These are phyloP conservation scores for Gadopsis bispinosus DNA, from an alignment of 2,797 vertebrate species.

Conservation along the genomic window DNA sequence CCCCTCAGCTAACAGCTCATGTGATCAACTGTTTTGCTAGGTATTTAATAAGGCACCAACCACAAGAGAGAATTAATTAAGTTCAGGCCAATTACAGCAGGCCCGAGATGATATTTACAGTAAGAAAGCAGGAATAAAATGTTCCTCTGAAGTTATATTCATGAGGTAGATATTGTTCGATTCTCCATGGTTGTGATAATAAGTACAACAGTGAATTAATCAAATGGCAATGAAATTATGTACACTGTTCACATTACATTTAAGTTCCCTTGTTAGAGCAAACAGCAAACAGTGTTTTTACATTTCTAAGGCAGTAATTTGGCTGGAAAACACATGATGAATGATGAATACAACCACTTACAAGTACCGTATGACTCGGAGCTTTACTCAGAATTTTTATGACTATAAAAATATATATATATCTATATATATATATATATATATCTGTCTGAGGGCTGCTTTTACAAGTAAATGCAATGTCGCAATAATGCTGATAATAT, in stretches of 20 bases:
- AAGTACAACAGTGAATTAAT: constrained; percentile 41
- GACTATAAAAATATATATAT: constrained; percentile 6
- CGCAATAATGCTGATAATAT: constrained; percentile 16
- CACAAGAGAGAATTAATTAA: constrained; percentile 36
- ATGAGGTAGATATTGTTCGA: constrained; percentile 48
- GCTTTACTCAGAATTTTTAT: constrained; percentile 33
- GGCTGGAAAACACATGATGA: constrained; percentile 5
- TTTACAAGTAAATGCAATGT: constrained; percentile 30
- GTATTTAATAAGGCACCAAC: constrained; percentile 49
- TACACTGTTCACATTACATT: constrained; percentile 28
- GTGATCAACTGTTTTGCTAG: constrained; percentile 51
- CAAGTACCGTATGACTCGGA: constrained; percentile 31
- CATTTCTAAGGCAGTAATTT: constrained; percentile 38
- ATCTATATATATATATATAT: no score
- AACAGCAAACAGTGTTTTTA: constrained; percentile 38
- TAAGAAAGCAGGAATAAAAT: constrained; percentile 44
- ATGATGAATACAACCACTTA: constrained; percentile 40
- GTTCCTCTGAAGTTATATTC: constrained; percentile 44
- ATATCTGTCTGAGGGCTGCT: constrained; percentile 22
- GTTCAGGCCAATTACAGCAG: constrained; percentile 46
- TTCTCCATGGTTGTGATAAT: constrained; percentile 30
- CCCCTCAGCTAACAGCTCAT: constrained; percentile 32
- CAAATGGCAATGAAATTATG: constrained; percentile 33
- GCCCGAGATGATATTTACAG: constrained; percentile 44
- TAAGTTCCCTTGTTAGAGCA: constrained; percentile 35